A percentile compares a stretch with the other conserved stretches of the same genome.
These are phyloP conservation scores for Sarcophaga bullata DNA, from an alignment of 1,140 invertebrate species.

Conservation along the genomic window DNA sequence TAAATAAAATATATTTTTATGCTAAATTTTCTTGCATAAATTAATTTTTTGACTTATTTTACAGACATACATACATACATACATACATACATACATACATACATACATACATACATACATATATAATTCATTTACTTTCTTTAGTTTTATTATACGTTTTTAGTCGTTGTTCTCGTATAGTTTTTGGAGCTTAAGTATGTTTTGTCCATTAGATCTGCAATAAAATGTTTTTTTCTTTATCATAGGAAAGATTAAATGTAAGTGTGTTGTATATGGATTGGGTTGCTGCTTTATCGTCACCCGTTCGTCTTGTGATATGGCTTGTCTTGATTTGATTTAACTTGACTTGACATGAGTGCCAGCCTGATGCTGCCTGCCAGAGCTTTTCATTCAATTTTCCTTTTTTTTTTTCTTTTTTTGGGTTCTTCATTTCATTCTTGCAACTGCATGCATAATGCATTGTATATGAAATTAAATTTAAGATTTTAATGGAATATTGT, in stretches of 20 bases:
- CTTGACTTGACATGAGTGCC: background rate
- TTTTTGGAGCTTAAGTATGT: background rate
- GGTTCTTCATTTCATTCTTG: background rate
- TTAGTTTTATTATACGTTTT: background rate
- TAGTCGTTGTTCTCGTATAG: background rate
- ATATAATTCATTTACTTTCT: background rate
- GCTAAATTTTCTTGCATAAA: slow-evolving; percentile 7
- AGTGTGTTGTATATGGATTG: too few species aligned
- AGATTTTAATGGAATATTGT: slow-evolving; percentile 15
- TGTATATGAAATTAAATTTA: slow-evolving; percentile 20
- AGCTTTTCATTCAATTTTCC: too few species aligned
- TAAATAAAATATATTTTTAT: background rate
- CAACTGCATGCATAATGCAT: slow-evolving; percentile 20
- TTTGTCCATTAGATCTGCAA: background rate
- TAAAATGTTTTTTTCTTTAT: slow-evolving; percentile 2
- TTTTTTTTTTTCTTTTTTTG: too few species aligned
- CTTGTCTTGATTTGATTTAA: background rate
- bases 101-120: too few species aligned
- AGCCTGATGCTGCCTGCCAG: background rate
- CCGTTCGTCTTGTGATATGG: background rate
- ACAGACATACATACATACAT: too few species aligned
- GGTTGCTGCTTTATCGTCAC: too few species aligned
- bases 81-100: too few species aligned
- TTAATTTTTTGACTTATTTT: background rate
- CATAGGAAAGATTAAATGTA: background rate